Base-by-base conservation (phyloP, 2,888 invertebrate genomes). In the Scaptomyza reducta region DNA sequence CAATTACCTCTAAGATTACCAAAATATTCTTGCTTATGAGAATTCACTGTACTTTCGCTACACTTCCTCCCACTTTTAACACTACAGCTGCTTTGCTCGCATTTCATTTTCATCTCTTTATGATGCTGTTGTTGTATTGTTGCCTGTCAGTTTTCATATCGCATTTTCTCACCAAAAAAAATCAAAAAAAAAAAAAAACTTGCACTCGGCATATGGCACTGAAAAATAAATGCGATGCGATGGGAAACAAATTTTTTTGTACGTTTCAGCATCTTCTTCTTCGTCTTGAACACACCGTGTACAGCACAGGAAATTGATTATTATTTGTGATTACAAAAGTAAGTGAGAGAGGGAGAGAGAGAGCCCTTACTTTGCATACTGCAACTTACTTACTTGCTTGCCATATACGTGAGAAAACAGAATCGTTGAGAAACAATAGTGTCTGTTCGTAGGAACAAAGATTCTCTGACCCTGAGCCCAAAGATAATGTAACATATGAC, bases 231-330 rank as follows among this genome's bases (percentile, higher is more conserved):
- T 79, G 77, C 47, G 78, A 67, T 70, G 69, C 85, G 88, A 82
- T 83, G 82, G 86, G 82, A 83, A 83, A 87, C 82, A 79, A 74
- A 76, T 87, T 82, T 79, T 33, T 79, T 33, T 35, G 13, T 13
- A n/a, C n/a, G 76, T 53, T 62, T 38, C 60, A 38, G 45, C 45
- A 25, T 29, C 54, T 31, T 33, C 22, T 10, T 46, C 33, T 16
- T 7, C n/a, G 1, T 57, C 29, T 46, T n/a, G 31, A 27, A 33
- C n/a, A 47, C 13, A 31, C 25, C 29, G 10, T 27, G 3, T 18
- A n/a, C 18, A 40, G 22, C 35, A 74, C 84, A 88, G 84, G 88
- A 84, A 84, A 84, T 84, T 84, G 88, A 84, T 88, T 84, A 84
- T 84, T 88, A 84, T 84, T 84, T 84, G 86, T 88, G 88, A 84